Evolutionary conservation across 35 echinoderm and acorn worm genomes (phyloP), one percentile per base, ranked within the genome.

Genomic region (Apostichopus japonicus): DNA sequence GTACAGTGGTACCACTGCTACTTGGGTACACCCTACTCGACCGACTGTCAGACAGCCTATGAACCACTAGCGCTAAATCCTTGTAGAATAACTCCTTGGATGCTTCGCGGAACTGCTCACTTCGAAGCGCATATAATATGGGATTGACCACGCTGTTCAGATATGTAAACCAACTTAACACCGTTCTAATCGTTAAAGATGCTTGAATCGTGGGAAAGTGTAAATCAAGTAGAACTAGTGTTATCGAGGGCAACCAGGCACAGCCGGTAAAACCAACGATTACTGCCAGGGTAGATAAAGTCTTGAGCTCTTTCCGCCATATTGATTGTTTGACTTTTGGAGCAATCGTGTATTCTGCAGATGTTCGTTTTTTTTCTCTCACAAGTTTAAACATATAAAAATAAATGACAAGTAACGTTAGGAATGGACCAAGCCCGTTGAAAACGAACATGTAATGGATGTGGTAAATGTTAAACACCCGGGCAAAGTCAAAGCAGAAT

Each of bases 121-220:
- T 93, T 13, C 92, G 65, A 6, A 93, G 86, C 0, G 92, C 86
- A 21, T 93, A 93, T 3, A 93, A 73, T 23, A 93, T 59, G 3
- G 92, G 92, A 22, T 93, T 93, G 51, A 90, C 86, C 10, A 84
- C 92, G 86, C 92, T 93, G 92, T 93, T 93, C 17, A 93, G 86
- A 55, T 93, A 93, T 3, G 86, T 88, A 7, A 93, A 72, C 92
- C 92, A 93, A 77, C 92, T 93, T 6, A 93, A 72, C 23, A 88
- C n/a, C 5, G 92, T 93, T 0, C 92, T 67, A 0, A 77, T 61
- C 0, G 87, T 63, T 10, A 93, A 55, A 6, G 84, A 75, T 15
- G 92, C 84, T 6, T 87, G 67, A 6, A 90, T 33, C 17, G 86
- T 10, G 5, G 92, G 92, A 11, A 55, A 61, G 55, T 93, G 87